Evolutionary conservation across 2,888 invertebrate genomes (phyloP).

Genomic region (Epirrhoe alternata): DNA sequence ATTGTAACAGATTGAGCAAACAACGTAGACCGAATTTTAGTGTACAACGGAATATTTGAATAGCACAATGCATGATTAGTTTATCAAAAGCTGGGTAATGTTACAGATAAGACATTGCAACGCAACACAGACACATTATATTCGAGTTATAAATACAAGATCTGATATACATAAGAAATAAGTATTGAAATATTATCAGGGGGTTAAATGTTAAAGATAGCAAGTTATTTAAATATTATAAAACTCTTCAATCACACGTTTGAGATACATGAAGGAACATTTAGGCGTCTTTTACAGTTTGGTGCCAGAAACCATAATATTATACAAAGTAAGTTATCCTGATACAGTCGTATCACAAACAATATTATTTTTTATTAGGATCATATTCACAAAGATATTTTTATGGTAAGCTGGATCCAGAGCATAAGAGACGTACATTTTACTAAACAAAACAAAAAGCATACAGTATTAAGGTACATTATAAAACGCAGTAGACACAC

Average conservation of each 20-base stretch:
- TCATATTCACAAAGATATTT: neutral
- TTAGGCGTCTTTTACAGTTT: conserved; percentile 8
- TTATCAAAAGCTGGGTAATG: conserved; percentile 22
- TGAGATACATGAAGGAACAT: conserved; percentile 9
- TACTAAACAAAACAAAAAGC: conserved; percentile 30
- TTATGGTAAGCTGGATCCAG: neutral
- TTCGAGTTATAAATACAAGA: neutral
- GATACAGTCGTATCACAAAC: neutral
- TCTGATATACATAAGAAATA: neutral
- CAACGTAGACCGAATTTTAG: conserved; percentile 21
- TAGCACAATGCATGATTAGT: conserved; percentile 19
- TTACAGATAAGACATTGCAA: conserved; percentile 23
- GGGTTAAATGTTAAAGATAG: conserved; percentile 4
- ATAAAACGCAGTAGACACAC: conserved; percentile 23
- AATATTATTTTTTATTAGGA: no score
- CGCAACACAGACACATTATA: conserved; percentile 8
- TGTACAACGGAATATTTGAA: conserved; percentile 2
- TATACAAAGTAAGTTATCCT: no score
- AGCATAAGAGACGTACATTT: conserved; percentile 16
- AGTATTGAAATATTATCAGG: neutral
- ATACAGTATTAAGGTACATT: conserved; percentile 18
- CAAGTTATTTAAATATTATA: neutral
- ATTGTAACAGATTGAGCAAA: conserved; percentile 42
- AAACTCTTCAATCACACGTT: conserved; percentile 3
- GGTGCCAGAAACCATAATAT: neutral